A percentile compares a stretch with the other conserved stretches of the same genome.
These are phyloP conservation scores for Chaetodon trifascialis DNA, from an alignment of 2,113 vertebrate species.

Conservation along the genomic window DNA sequence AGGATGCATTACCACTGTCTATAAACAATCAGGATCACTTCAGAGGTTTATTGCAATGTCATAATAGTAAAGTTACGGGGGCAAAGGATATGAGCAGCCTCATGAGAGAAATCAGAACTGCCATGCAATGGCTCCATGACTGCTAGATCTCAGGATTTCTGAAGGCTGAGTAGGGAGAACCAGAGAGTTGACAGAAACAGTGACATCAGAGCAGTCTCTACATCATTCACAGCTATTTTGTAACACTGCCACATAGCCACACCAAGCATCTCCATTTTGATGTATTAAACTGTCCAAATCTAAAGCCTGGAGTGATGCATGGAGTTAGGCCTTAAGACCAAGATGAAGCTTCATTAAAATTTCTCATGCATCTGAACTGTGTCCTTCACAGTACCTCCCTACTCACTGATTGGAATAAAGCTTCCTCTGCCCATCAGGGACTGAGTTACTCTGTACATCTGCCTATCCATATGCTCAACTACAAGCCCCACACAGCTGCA, in stretches of 20 bases:
- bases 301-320: neutral
- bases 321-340: neutral
- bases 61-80: neutral
- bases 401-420: constrained; percentile 19
- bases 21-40: constrained; percentile 20
- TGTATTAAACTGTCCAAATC: neutral
- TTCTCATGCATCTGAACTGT: neutral
- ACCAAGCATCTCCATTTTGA: neutral
- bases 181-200: neutral
- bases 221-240: neutral
- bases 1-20: neutral
- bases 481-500: constrained; percentile 26
- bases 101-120: neutral
- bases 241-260: neutral
- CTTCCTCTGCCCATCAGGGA: constrained; percentile 16
- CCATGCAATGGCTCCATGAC: neutral
- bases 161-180: neutral
- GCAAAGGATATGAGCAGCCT: neutral
- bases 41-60: constrained; percentile 7
- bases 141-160: neutral
- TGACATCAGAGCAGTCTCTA: too few species aligned
- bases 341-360: neutral
- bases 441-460: constrained; percentile 27
- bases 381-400: constrained; percentile 5
- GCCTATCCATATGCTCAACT: constrained; percentile 32